Evolutionary conservation across 2,888 invertebrate genomes (phyloP), one percentile per base, ranked within the genome.

Genomic region (Drosophila rubida): DNA sequence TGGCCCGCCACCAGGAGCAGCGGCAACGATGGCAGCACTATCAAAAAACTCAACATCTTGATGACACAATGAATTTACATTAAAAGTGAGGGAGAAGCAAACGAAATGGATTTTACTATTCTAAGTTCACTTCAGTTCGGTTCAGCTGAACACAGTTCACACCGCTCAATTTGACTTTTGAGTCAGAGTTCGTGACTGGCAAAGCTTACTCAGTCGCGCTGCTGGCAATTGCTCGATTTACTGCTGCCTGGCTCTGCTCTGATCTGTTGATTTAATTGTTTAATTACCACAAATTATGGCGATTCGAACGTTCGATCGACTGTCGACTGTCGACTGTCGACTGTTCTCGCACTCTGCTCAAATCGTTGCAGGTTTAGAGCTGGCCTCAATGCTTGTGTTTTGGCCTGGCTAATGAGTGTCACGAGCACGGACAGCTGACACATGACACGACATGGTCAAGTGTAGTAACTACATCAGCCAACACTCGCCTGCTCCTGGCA

Each of bases 281-380:
- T 82, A 87, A 85, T 84, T 87, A 85, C 76, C 68, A 74, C 66
- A 76, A 82, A 84, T 87, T 74, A 82, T 80, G 82, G 76, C 75
- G 79, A 82, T 74, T 54, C 68, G 58, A 65, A 59, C 42, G 58
- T 39, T 39, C 7, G 7, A 39, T 39, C 14, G n/a, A 6, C 25
- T 25, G 25, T 1, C 0, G 55, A 48, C 48, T 13, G 30, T 32
- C 22, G 8, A 50, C 14, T 16, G 51, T 35, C n/a, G n/a, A n/a
- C n/a, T n/a, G n/a, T 14, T 39, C 55, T 59, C 65, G 4, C 25
- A 25, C n/a, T n/a, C 30, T 44, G 41, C 53, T 8, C 35, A 46
- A 50, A 27, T 57, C 22, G 8, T 61, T 75, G 53, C 54, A 66
- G 71, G n/a, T n/a, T 53, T 41, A 54, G 53, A 19, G 35, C 30